A percentile compares a stretch with the other conserved stretches of the same genome.
Evolutionary conservation across 2,113 vertebrate species (phyloP).

Genomic region (Rhodinocichla rosea): DNA sequence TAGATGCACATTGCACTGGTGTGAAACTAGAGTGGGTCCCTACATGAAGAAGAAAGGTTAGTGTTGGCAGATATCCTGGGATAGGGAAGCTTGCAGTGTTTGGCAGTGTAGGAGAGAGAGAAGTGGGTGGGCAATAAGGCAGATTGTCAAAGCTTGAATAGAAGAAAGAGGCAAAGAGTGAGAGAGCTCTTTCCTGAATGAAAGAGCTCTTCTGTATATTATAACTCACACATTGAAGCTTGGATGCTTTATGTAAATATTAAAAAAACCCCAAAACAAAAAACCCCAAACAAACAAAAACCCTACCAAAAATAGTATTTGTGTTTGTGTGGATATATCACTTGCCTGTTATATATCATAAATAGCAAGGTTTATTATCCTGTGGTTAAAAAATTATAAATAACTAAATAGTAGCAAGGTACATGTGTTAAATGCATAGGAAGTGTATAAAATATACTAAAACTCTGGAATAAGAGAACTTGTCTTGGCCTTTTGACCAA

Average conservation of each 20-base stretch:
- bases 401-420: slow-evolving; percentile 67
- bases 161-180: slow-evolving; percentile 56
- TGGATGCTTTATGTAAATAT: slow-evolving; percentile 78
- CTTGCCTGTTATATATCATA: slow-evolving; percentile 73
- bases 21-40: slow-evolving; percentile 10
- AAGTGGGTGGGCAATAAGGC: neutral
- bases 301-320: slow-evolving; percentile 58
- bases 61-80: neutral
- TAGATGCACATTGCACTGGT: neutral
- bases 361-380: slow-evolving; percentile 83
- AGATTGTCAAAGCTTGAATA: neutral
- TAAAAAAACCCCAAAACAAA: neutral
- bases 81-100: neutral
- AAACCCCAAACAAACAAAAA: neutral
- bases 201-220: slow-evolving; percentile 77
- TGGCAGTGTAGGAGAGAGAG: neutral
- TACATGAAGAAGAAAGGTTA: neutral
- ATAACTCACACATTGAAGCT: slow-evolving; percentile 82
- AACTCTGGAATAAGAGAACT: slow-evolving; percentile 29
- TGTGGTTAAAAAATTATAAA: slow-evolving; percentile 77
- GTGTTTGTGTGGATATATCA: slow-evolving; percentile 75
- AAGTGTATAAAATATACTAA: slow-evolving; percentile 26
- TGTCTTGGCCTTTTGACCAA: slow-evolving; percentile 10
- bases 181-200: slow-evolving; percentile 86
- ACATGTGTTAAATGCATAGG: slow-evolving; percentile 67